Percentiles rank a stretch among this genome's conserved stretches.
phyloP scores from a whole-genome alignment of 1,140 invertebrate species.

The Gyrodactylus bullatarudis region DNA sequence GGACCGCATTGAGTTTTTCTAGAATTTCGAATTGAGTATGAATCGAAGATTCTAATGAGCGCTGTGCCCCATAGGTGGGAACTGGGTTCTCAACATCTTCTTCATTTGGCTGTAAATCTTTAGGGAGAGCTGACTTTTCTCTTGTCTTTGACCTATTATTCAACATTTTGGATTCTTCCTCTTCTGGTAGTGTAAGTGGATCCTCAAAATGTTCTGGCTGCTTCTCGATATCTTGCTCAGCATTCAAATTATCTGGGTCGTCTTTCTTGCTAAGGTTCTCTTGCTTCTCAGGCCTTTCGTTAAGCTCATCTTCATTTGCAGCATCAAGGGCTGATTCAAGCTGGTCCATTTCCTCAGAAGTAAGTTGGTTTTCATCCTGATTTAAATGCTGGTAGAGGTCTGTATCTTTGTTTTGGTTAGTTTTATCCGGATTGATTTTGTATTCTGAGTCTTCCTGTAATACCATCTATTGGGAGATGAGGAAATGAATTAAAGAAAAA shows the following conservation, averaged over 20 bases:
- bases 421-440: not conserved
- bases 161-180: not conserved
- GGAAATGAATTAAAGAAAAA: too few species aligned
- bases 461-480: too few species aligned
- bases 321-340: conserved; percentile 11
- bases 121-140: not conserved
- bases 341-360: too few species aligned
- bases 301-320: conserved; percentile 12
- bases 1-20: not conserved
- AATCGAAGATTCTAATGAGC: conserved; percentile 34
- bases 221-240: not conserved
- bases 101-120: not conserved
- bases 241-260: not conserved
- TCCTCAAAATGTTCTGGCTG: not conserved
- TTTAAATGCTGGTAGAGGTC: not conserved
- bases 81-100: conserved; percentile 22
- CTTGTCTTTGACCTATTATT: not conserved
- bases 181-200: not conserved
- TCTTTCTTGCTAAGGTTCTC: conserved; percentile 36
- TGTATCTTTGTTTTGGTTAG: not conserved
- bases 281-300: conserved; percentile 20
- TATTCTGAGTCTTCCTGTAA: not conserved
- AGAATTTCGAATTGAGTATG: conserved; percentile 20
- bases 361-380: not conserved
- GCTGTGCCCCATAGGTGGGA: conserved; percentile 28